Evolutionary conservation across 2,797 vertebrate species (phyloP), one percentile per base, ranked within the genome.

Genomic region (Toxotes lorentzi): DNA sequence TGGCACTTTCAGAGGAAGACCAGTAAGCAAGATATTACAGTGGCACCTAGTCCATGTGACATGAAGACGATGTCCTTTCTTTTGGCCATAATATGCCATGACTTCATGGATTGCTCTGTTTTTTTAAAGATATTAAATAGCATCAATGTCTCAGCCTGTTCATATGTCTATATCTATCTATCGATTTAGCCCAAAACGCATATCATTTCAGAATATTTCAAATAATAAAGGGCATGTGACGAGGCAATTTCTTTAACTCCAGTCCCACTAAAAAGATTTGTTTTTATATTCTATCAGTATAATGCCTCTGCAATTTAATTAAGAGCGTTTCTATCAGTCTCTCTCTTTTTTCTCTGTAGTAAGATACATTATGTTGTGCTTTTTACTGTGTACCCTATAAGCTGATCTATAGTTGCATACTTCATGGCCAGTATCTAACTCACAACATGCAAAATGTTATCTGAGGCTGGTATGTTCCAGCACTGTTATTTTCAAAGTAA

Each of bases 401-500:
- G 24, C 27, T 66, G 12, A 1, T 10, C 21, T 23, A 53, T 8
- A 66, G 24, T 45, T 43, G 61, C 24, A 1, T 19, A 61, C 41
- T 67, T 16, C 41, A 58, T 23, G 51, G 34, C 23, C 24, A 66
- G 5, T 35, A 17, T 30, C 32, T 38, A 65, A 66, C 4, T 73
- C 7, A 7, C 32, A 19, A 4, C 10, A 50, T n/a, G 23, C 24
- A 63, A 63, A 4, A 73, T 62, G 7, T 23, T 16, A 24, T 78
- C 16, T 58, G 24, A 24, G 45, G 27, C 27, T 58, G 27, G 27
- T 40, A n/a, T 41, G 38, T 56, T 41, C 17, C 51, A 30, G 14
- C 4, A n/a, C 35, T 58, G 9, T 58, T 54, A 21, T 66, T 87
- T 76, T 45, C 16, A 66, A 63, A 70, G 73, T 68, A 17, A 67